Conservation (phyloP, 2,888 invertebrate genomes). For the Cerastis leucographa region DNA sequence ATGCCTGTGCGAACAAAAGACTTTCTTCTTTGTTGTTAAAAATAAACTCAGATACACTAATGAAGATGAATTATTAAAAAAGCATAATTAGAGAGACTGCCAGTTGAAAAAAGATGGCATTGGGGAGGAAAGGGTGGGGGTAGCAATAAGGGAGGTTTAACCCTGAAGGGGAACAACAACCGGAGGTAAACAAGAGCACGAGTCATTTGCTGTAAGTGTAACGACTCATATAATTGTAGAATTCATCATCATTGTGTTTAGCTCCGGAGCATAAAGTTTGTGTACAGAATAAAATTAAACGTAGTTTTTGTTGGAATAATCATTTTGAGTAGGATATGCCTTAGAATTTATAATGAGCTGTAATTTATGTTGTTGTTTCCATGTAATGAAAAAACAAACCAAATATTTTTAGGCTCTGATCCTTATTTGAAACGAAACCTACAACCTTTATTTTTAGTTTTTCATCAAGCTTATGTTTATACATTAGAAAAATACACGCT, state of each 20-base stretch:
- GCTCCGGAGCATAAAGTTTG: not conserved
- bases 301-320: not conserved
- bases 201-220: slow-evolving; percentile 39
- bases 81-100: slow-evolving; percentile 10
- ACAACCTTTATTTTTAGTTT: not conserved
- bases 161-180: slow-evolving; percentile 35
- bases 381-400: not conserved
- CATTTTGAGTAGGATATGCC: not conserved
- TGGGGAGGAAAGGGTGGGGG: slow-evolving; percentile 12
- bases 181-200: slow-evolving; percentile 36
- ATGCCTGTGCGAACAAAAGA: slow-evolving; percentile 10
- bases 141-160: slow-evolving; percentile 37
- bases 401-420: not conserved
- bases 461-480: slow-evolving; percentile 6
- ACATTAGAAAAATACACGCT: slow-evolving; percentile 8
- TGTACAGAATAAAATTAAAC: slow-evolving; percentile 1
- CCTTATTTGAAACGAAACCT: slow-evolving; percentile 1
- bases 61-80: slow-evolving; percentile 21
- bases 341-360: not conserved
- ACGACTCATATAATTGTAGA: slow-evolving; percentile 20
- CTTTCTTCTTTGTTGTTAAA: slow-evolving; percentile 16
- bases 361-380: not conserved
- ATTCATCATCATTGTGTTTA: slow-evolving; percentile 22
- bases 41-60: not conserved
- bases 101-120: slow-evolving; percentile 19